Percentiles rank a stretch among this genome's conserved stretches.
Conservation (phyloP, 2,113 vertebrate species). For the Strigops habroptila region DNA sequence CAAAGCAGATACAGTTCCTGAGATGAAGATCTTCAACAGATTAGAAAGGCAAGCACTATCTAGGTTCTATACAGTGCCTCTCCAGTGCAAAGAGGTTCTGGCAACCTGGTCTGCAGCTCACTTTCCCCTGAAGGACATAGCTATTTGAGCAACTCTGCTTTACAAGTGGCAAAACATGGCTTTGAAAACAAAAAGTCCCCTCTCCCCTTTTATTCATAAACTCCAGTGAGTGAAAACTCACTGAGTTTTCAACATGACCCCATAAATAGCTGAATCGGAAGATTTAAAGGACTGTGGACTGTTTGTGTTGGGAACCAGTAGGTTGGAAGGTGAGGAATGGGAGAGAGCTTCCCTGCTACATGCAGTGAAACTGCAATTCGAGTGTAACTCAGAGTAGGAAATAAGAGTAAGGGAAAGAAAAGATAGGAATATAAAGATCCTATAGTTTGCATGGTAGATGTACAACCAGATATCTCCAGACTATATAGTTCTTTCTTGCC, state of each 20-base stretch:
- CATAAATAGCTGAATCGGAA: neutral
- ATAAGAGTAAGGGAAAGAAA: neutral
- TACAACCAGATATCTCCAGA: neutral
- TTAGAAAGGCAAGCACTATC: neutral
- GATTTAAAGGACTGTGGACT: neutral
- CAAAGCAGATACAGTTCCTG: neutral
- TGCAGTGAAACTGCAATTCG: neutral
- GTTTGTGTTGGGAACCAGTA: neutral
- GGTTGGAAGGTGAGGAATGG: neutral
- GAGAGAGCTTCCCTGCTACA: neutral
- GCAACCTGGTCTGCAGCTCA: neutral
- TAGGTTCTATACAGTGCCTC: neutral
- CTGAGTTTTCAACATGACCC: neutral
- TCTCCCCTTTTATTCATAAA: neutral
- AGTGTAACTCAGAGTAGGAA: neutral
- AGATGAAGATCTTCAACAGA: neutral
- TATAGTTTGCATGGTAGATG: neutral
- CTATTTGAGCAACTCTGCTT: neutral
- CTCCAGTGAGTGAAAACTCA: neutral
- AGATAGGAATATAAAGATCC: neutral
- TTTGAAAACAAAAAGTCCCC: neutral
- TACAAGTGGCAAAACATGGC: neutral
- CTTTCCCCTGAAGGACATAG: neutral
- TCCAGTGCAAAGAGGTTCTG: neutral
- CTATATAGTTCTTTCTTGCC: neutral